Evolutionary conservation across 2,888 invertebrate species (phyloP), one percentile per base, ranked within the genome.

Genomic region (Chrysomela aeneicollis): DNA sequence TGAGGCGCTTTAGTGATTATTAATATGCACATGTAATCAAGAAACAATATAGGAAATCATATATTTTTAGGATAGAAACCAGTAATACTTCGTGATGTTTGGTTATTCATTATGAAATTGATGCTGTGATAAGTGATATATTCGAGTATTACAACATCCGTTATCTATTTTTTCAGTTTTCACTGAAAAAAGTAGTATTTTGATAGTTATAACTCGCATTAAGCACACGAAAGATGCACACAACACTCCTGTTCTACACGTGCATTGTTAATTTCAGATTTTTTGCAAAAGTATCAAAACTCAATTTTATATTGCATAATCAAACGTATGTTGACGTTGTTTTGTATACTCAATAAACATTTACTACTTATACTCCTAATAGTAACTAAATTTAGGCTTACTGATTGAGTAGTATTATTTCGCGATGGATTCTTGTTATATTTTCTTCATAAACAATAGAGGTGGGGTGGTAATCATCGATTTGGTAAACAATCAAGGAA

Each of bases 11-110:
- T 54, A 64, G 57, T 63, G 67, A 63, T 63, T 70, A 46, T 47
- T 17, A 26, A 26, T 63, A 67, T 70, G 73, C 76, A 76, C 75
- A 72, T 76, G 76, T 77, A 77, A 74, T 75, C 74, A 75, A 74
- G 61, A 73, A 73, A 76, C 74, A 17, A 46, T 17, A 57, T 57
- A 57, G 57, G 9, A 57, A 58, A 61, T 49, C n/a, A 61, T 42
- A 64, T 64, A 64, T 63, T 63, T 51, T 58, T 58, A 64, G 51
- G 46, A 52, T 64, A 64, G 57, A 26, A 12, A 49, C 37, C 35
- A 17, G 0, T 35, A 52, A 42, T 52, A 60, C 12, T 59, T 59
- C 42, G 21, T 50, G 35, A 42, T 42, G 42, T 61, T 61, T 47
- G 32, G 21, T 54, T 21, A 19, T 18, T 54, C 47, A 53, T 32